Evolutionary conservation across 2,888 invertebrate genomes (phyloP).

Genomic region (Boloria euphrosyne): DNA sequence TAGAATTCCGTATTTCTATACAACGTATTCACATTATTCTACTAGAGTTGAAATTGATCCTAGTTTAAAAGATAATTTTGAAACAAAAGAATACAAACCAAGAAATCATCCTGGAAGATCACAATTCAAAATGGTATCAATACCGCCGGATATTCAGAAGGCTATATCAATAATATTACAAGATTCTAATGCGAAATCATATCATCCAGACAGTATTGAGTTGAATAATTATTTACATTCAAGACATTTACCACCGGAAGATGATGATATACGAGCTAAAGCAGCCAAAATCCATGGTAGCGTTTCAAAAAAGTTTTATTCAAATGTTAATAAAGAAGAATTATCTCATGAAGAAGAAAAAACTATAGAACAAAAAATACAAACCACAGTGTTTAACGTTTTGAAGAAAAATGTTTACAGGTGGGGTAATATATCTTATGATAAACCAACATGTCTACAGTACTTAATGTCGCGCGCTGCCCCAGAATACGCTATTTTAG

Average conservation of each 20-base stretch:
- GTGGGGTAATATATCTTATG: slow-evolving; percentile 89
- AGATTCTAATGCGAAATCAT: slow-evolving; percentile 82
- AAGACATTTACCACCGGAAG: slow-evolving; percentile 86
- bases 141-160: slow-evolving; percentile 84
- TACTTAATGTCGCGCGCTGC: slow-evolving; percentile 88
- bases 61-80: slow-evolving; percentile 72
- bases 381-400: slow-evolving; percentile 78
- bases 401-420: slow-evolving; percentile 85
- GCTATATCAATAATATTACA: slow-evolving; percentile 80
- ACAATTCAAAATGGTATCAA: slow-evolving; percentile 70
- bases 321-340: slow-evolving; percentile 52
- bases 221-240: slow-evolving; percentile 84
- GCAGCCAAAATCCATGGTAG: slow-evolving; percentile 64
- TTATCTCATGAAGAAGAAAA: slow-evolving; percentile 61
- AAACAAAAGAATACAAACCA: slow-evolving; percentile 82
- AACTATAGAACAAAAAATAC: slow-evolving; percentile 70
- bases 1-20: slow-evolving; percentile 51
- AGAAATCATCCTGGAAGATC: slow-evolving; percentile 88
- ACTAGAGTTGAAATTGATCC: slow-evolving; percentile 78
- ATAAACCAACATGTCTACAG: slow-evolving; percentile 83
- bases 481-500: slow-evolving; percentile 88
- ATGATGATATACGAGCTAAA: slow-evolving; percentile 71
- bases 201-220: slow-evolving; percentile 77
- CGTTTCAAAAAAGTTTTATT: slow-evolving; percentile 59
- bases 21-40: slow-evolving; percentile 55